phyloP scores from a whole-genome alignment of 2,888 invertebrate genomes.

The Lochmaea crataegi region DNA sequence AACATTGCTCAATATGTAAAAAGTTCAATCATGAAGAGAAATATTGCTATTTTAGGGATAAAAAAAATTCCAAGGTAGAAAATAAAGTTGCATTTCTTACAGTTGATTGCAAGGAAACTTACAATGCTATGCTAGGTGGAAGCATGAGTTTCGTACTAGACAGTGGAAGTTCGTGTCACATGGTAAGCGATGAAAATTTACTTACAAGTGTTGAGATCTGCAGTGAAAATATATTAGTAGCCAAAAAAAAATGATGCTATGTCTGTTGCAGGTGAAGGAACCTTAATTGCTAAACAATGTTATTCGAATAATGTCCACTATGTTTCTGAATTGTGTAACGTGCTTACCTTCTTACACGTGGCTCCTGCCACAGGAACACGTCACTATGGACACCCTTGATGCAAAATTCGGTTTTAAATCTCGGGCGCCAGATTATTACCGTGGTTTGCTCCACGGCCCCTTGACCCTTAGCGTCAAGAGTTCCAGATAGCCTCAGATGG shows the following conservation, averaged over 20 bases:
- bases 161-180: background rate
- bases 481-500: too few relatives aligned
- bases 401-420: too few relatives aligned
- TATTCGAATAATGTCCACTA: background rate
- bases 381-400: too few relatives aligned
- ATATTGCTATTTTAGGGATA: background rate
- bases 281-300: background rate
- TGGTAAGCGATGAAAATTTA: too few relatives aligned
- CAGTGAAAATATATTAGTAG: background rate
- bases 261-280: background rate
- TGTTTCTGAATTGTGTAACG: too few relatives aligned
- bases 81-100: background rate
- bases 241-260: background rate
- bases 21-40: background rate
- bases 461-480: too few relatives aligned
- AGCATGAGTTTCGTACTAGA: background rate
- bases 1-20: background rate
- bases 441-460: too few relatives aligned
- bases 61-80: background rate
- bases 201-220: background rate
- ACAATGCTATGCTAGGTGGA: background rate
- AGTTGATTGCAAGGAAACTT: background rate
- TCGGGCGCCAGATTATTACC: too few relatives aligned
- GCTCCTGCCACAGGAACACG: too few relatives aligned
- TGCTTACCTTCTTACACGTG: too few relatives aligned